A percentile compares a stretch with the other conserved stretches of the same genome.
phyloP scores from a whole-genome alignment of 1,140 invertebrate genomes.

The Lepidurus apus region DNA sequence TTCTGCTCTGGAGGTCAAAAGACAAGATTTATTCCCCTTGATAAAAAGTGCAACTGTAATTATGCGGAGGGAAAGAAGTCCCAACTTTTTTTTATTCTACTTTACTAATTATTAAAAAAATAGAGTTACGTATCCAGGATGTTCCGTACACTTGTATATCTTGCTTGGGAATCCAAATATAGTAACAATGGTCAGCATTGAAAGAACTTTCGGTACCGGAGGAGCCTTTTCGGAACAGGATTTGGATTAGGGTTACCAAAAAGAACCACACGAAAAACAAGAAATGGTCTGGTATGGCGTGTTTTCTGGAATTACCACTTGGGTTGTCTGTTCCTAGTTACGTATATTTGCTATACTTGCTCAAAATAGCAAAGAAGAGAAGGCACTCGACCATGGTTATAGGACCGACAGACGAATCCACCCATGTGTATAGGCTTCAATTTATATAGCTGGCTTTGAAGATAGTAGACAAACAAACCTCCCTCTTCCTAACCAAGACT shows the following conservation, averaged over 20 bases:
- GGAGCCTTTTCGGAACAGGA: background rate
- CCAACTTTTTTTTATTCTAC: no score
- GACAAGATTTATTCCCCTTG: no score
- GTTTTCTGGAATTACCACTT: background rate
- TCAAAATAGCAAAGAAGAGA: slow-evolving; percentile 15
- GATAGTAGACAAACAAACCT: slow-evolving; percentile 11
- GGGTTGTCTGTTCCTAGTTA: no score
- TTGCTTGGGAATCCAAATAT: background rate
- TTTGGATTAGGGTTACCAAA: background rate
- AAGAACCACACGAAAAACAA: background rate
- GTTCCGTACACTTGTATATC: background rate
- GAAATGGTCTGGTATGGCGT: background rate
- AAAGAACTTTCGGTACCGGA: background rate
- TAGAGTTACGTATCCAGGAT: background rate
- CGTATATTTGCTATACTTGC: background rate
- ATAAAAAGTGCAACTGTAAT: no score
- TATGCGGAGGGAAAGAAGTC: no score
- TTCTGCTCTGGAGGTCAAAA: no score
- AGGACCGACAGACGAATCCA: background rate
- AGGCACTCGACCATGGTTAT: background rate
- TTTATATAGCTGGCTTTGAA: background rate
- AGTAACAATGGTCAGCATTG: background rate
- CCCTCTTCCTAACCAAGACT: background rate
- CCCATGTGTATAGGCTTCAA: background rate
- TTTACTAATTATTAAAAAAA: no score